Evolutionary conservation across 2,797 vertebrate genomes (phyloP), one percentile per base, ranked within the genome.

Genomic region (Betta splendens): DNA sequence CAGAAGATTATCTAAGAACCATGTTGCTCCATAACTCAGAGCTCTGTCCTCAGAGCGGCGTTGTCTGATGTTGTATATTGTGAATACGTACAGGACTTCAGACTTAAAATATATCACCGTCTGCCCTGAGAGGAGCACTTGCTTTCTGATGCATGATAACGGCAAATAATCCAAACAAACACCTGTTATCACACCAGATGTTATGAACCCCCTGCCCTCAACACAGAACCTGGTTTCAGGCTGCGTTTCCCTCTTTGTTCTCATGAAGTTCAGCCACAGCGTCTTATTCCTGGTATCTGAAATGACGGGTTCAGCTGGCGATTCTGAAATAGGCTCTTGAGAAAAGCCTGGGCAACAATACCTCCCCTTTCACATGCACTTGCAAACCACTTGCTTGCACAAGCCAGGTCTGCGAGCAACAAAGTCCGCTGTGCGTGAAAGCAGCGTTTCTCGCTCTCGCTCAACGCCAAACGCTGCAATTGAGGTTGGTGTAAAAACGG

Each of bases 261-360:
- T 69, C 26, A 26, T 51, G 17, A 70, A 55, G 77, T 53, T 21
- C 70, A 23, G 76, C 78, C 75, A 22, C 75, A 79, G 2, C 10
- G 9, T 51, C 61, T 67, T 88, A 87, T 88, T 88, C 75, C 79
- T 80, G 80, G 81, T 65, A 58, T 48, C 75, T 81, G 7, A 87
- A 91, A 91, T 88, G 76, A 83, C 76, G 79, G 82, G 84, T 87
- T 89, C 35, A 75, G 77, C 68, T 73, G 61, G 83, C 80, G 75
- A 66, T 64, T 86, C 71, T 51, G 75, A 88, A 90, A 90, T 89
- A 83, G 78, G 71, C 67, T 79, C 63, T 7, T 74, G 69, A 68
- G 77, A 86, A 80, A 75, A 70, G 55, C 64, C 67, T 68, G 69
- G 36, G 84, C 86, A 83, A 86, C 88, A 87, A 81, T 83, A 78